These are phyloP conservation scores for Tetanocera ferruginea DNA, from an alignment of 2,888 invertebrate species.

Conservation along the genomic window DNA sequence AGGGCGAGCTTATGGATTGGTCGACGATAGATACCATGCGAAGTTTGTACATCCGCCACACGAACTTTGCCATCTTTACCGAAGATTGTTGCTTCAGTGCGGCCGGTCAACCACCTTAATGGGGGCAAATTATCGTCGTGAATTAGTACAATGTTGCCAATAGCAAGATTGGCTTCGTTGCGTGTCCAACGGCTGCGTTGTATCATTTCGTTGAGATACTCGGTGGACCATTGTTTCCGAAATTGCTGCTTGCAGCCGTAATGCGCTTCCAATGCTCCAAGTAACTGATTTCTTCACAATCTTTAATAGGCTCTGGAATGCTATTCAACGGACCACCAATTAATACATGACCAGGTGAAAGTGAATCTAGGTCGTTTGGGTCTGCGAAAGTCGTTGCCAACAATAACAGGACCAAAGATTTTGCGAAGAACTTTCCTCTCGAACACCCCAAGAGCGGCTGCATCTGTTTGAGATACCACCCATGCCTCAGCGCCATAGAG, in stretches of 20 bases:
- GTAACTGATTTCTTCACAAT: background rate
- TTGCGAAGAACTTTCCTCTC: too few relatives aligned
- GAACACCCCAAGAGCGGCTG: too few relatives aligned
- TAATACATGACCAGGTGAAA: conserved; percentile 25
- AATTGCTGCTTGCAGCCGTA: conserved; percentile 30
- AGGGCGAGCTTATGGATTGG: conserved; percentile 20
- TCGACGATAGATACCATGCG: conserved; percentile 9
- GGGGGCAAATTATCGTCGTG: conserved; percentile 34
- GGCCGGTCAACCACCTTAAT: conserved; percentile 20
- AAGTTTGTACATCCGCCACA: conserved; percentile 25
- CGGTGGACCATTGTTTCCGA: conserved; percentile 31
- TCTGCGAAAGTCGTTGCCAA: background rate
- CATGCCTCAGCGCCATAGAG: too few relatives aligned
- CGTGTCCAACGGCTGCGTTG: background rate
- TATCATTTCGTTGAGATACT: conserved; percentile 23
- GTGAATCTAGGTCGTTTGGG: conserved; percentile 13
- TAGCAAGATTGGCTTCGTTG: background rate
- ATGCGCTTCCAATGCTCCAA: conserved; percentile 29
- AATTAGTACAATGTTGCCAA: conserved; percentile 24
- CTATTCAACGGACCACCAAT: background rate
- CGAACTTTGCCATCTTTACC: conserved; percentile 30
- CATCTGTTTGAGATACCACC: too few relatives aligned
- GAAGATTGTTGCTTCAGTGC: conserved; percentile 5
- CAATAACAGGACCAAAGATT: too few relatives aligned
- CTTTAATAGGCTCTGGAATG: background rate